Base-by-base conservation (phyloP, 2,888 invertebrate genomes). In the Drosophila cyrtoloma region DNA sequence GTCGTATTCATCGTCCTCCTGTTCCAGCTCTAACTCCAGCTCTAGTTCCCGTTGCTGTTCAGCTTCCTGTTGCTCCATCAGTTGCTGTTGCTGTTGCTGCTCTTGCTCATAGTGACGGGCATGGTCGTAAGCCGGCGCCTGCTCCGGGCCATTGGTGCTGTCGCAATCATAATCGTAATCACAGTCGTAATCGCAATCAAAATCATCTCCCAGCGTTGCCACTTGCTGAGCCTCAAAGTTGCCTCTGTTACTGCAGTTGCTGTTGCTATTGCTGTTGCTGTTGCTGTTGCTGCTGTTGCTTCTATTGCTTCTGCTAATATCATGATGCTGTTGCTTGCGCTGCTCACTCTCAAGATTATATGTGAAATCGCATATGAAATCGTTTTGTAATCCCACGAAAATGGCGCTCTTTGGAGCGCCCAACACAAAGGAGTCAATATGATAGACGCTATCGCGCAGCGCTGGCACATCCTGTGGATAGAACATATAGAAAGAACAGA, bases 331-430 rank as follows among this genome's bases (percentile, higher is more conserved):
- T 28, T 30, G 47, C 53, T 57, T 69, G 50, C 32, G 60, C 35
- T 66, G 50, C 28, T 76, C 75, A 37, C 75, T 74, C 65, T 83
- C 82, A 26, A 80, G 76, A 75, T 81, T 86, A 78, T 89, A 90
- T 47, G 79, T 77, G 71, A 90, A 91, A 64, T 86, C 86, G 78
- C 91, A 90, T 63, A 89, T 79, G 77, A 89, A 91, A 88, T 92
- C 92, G 79, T 92, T 92, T 67, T 91, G 93, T 77, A 93, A 89
- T 86, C 93, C 93, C 80, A 93, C 92, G 84, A 92, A 92, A 80
- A 93, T 91, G 44, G 93, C 93, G 68, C 92, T 89, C 83, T 92
- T 93, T 19, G 93, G 92, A 67, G 92, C 92, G 57, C 90, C 92
- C 86, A 91, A 81, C 50, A 93, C 86, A 80, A 92, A 93, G 69